These are phyloP conservation scores for Malurus elegans DNA, from an alignment of 2,113 vertebrate genomes.

Conservation along the genomic window DNA sequence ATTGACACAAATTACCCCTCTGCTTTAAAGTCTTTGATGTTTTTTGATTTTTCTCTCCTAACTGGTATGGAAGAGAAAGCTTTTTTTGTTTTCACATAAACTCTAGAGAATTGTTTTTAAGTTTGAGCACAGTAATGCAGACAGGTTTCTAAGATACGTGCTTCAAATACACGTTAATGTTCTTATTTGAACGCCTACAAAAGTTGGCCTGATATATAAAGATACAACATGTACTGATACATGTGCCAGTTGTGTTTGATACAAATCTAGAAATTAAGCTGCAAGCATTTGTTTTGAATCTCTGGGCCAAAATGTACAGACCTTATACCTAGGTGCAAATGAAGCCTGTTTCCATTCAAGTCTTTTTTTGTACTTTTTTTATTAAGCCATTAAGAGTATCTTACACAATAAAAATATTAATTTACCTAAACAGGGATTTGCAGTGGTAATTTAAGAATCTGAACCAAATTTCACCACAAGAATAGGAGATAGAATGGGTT, in stretches of 20 bases:
- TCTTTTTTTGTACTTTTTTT: neutral
- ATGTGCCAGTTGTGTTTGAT: neutral
- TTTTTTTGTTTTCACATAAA: neutral
- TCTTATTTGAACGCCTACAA: neutral
- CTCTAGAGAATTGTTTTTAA: neutral
- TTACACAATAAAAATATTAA: neutral
- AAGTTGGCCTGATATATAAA: neutral
- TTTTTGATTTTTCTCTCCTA: neutral
- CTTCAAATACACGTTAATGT: neutral
- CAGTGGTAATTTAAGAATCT: neutral
- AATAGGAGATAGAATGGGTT: neutral
- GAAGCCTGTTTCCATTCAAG: neutral
- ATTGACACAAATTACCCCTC: neutral
- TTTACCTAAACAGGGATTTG: neutral
- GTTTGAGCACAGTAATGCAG: neutral
- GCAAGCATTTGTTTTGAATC: neutral
- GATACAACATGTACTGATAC: neutral
- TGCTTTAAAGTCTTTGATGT: neutral
- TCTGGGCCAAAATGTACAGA: neutral
- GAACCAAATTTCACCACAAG: neutral
- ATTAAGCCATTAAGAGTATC: neutral
- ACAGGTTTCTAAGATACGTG: neutral
- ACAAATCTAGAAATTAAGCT: neutral
- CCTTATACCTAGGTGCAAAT: neutral
- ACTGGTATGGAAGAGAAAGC: neutral